Evolutionary conservation across 2,113 vertebrate species (phyloP).

Genomic region (Theristicus caerulescens): DNA sequence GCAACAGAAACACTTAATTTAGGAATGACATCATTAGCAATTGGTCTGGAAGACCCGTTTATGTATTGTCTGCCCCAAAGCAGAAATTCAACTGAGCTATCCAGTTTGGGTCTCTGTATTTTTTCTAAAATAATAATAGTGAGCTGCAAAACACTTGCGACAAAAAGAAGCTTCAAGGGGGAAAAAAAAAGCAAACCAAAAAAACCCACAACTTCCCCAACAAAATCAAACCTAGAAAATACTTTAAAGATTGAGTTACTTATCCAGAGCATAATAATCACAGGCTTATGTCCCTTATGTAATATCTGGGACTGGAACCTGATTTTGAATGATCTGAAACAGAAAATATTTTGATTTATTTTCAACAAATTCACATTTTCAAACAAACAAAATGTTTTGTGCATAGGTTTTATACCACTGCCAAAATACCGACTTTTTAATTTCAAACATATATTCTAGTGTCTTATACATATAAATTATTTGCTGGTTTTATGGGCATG

Average conservation of each 20-base stretch:
- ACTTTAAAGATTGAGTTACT: neutral
- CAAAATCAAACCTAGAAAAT: neutral
- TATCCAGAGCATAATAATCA: neutral
- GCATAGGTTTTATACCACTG: neutral
- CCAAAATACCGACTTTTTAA: neutral
- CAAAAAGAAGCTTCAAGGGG: neutral
- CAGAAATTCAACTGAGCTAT: neutral
- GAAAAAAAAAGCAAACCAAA: neutral
- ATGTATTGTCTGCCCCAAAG: neutral
- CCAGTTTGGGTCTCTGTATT: neutral
- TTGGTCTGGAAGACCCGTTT: neutral
- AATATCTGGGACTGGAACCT: neutral
- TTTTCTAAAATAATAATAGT: neutral
- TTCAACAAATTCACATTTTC: neutral
- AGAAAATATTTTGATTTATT: neutral
- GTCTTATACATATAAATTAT: neutral
- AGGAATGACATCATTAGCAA: neutral
- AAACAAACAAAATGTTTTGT: neutral
- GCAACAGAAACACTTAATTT: neutral
- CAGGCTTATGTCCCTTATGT: neutral
- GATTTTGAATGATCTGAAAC: neutral
- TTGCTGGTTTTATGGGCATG: neutral
- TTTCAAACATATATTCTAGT: neutral
- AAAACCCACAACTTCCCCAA: neutral
- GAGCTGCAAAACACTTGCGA: neutral